Conservation (phyloP, 2,113 vertebrate species). For the Hippocampus zosterae region DNA sequence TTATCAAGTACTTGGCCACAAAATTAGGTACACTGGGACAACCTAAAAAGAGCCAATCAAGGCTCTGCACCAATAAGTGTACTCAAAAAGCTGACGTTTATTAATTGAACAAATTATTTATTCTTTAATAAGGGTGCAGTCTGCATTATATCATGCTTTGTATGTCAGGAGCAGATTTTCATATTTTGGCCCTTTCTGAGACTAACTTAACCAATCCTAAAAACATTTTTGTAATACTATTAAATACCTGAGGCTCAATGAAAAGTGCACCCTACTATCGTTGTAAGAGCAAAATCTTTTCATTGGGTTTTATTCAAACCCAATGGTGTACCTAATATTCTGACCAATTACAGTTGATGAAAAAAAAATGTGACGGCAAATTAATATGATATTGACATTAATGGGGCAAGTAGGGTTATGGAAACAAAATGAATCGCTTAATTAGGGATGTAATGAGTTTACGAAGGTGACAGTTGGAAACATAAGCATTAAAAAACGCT, state of each 20-base stretch:
- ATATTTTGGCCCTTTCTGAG: not conserved
- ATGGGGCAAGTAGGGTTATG: not conserved
- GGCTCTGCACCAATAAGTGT: not conserved
- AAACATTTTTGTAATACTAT: not conserved
- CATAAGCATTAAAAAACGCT: not conserved
- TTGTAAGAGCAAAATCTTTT: not conserved
- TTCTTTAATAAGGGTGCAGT: no score
- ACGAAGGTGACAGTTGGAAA: not conserved
- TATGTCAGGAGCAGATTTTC: not conserved
- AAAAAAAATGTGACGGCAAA: no score
- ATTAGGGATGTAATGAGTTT: no score
- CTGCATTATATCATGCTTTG: not conserved
- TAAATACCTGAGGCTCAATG: not conserved
- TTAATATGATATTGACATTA: not conserved
- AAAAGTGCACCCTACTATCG: not conserved
- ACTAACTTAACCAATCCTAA: not conserved
- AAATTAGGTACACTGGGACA: not conserved
- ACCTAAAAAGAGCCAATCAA: not conserved
- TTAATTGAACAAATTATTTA: not conserved
- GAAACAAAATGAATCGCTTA: not conserved
- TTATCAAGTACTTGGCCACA: no score
- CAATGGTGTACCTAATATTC: not conserved
- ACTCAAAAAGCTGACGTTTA: not conserved
- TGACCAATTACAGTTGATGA: not conserved
- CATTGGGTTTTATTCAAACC: not conserved